Evolutionary conservation across 2,888 invertebrate genomes (phyloP).

Genomic region (Trilocha varians): DNA sequence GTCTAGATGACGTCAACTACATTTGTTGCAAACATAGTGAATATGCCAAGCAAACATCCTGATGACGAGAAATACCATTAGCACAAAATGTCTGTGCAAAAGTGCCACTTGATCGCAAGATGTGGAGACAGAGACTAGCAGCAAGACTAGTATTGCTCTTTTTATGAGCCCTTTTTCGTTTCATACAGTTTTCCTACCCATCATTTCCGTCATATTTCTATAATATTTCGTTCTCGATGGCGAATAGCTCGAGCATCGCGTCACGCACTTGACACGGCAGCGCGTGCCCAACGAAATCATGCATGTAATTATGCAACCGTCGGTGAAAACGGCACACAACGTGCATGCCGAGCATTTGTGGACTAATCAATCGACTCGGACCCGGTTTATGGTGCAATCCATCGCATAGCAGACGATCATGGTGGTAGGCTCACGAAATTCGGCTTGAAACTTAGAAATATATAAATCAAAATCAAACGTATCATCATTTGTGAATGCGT

Average conservation of each 20-base stretch:
- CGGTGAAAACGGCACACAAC: conserved; percentile 37
- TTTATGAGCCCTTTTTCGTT: too few species aligned
- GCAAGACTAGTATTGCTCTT: too few species aligned
- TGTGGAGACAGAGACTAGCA: too few species aligned
- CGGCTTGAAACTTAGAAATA: too few species aligned
- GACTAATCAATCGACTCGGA: conserved; percentile 18
- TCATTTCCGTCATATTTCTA: background rate
- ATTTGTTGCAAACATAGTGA: background rate
- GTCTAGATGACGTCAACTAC: background rate
- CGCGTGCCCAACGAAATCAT: conserved; percentile 29
- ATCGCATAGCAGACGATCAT: background rate
- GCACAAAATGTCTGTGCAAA: too few species aligned
- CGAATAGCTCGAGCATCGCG: conserved; percentile 7
- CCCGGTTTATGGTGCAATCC: background rate
- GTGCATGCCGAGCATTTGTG: conserved; percentile 22
- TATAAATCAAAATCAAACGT: too few species aligned
- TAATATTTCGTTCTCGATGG: background rate
- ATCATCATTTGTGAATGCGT: too few species aligned
- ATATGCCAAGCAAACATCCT: too few species aligned
- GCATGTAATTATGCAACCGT: conserved; percentile 43
- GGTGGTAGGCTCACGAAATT: background rate
- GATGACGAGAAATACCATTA: too few species aligned
- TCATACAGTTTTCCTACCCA: too few species aligned
- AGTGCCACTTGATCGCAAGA: too few species aligned
- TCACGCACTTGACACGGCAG: conserved; percentile 21